Conservation (phyloP, 2,888 invertebrate species). For the Drosophila anomalata region DNA sequence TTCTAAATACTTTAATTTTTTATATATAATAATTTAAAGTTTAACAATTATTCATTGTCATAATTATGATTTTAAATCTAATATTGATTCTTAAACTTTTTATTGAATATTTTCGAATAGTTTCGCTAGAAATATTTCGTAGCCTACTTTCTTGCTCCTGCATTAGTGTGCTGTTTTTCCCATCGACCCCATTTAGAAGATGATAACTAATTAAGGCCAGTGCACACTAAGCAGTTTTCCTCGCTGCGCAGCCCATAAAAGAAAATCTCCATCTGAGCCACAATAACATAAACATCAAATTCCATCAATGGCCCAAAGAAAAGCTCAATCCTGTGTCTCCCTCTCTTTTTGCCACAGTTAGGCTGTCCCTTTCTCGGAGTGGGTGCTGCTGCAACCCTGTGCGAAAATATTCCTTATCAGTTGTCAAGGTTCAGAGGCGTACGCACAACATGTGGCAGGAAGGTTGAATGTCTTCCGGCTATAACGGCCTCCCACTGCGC, state of each 20-base stretch:
- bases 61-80: not conserved
- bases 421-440: constrained; percentile 65
- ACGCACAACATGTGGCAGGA: constrained; percentile 77
- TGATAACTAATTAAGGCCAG: constrained; percentile 51
- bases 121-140: no score
- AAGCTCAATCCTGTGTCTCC: constrained; percentile 22
- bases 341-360: not conserved
- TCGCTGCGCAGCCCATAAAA: constrained; percentile 21
- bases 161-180: constrained; percentile 8
- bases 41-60: not conserved
- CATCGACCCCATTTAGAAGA: constrained; percentile 2
- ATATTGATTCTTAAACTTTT: not conserved
- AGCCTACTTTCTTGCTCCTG: constrained; percentile 13
- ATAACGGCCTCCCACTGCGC: constrained; percentile 58
- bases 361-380: not conserved
- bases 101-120: not conserved
- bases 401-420: constrained; percentile 77
- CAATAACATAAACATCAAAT: constrained; percentile 55
- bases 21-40: not conserved
- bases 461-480: constrained; percentile 70
- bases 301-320: constrained; percentile 66
- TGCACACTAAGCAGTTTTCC: constrained; percentile 55
- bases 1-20: not conserved
- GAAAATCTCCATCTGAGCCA: constrained; percentile 41
- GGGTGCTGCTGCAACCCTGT: constrained; percentile 67